Base-by-base conservation (phyloP, 2,888 invertebrate species). In the Liodrosophila aerea region DNA sequence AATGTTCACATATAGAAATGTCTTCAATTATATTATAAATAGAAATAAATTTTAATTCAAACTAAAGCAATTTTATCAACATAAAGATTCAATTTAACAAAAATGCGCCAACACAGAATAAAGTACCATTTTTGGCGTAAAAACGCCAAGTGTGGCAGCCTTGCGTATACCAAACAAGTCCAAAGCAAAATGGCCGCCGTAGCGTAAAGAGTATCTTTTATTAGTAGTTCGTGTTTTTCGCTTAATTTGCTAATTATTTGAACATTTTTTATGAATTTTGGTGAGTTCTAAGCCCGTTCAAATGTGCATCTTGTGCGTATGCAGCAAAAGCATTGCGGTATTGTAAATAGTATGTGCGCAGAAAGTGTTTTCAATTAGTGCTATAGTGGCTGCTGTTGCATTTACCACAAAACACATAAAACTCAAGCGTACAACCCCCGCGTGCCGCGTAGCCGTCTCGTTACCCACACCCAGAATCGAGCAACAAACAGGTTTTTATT, bases 401-500 rank as follows among this genome's bases (percentile, higher is more conserved):
- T 58, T 63, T 56, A 73, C 73, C 67, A 64, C 54, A 46, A 68
- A 72, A 67, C 64, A 69, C 52, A 60, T 41, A 65, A 60, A 64
- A 72, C 64, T 64, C 46, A 61, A 67, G 56, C 54, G 53, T 47
- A 62, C 53, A 60, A 56, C 75, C 72, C 82, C 78, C 81, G 74
- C 78, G 53, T 22, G 3, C 63, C 61, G 65, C 62, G 69, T 62
- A 64, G 44, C 52, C 57, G 36, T 44, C 44, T 7, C 43, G 59
- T 52, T 61, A 47, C 58, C 62, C 73, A 78, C 68, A 71, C 74
- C 65, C 62, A 57, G 50, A 65, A 60, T 60, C 64, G 57, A 74
- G 80, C 76, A 78, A 69, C 80, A 80, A 80, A 76, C 83, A 80
- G 80, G 83, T 83, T 80, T 82, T 83, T 73, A 78, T 76, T 80